Percentiles rank a stretch among this genome's conserved stretches.
These are phyloP conservation scores for Drosophila austrosaltans DNA, from an alignment of 2,888 invertebrate genomes.

Conservation along the genomic window DNA sequence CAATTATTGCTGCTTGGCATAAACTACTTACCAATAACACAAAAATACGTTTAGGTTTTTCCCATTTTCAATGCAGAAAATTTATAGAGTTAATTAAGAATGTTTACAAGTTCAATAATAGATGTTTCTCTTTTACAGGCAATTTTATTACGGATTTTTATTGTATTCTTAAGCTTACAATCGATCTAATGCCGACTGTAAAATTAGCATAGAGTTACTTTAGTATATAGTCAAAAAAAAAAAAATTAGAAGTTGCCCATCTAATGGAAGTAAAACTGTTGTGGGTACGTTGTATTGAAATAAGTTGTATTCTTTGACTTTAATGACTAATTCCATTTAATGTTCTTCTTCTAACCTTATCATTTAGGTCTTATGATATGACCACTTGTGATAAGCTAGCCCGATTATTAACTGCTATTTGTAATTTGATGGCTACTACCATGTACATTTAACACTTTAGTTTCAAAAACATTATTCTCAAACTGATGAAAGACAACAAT, in stretches of 20 bases:
- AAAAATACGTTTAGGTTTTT: constrained; percentile 18
- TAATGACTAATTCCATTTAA: too few relatives aligned
- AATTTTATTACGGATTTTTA: not conserved
- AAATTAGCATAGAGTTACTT: not conserved
- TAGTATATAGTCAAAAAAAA: too few relatives aligned
- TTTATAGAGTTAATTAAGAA: constrained; percentile 17
- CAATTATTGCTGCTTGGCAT: constrained; percentile 22
- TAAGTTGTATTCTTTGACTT: too few relatives aligned
- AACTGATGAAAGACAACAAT: not conserved
- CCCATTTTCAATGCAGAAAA: not conserved
- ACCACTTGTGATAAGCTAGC: not conserved
- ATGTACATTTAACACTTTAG: not conserved
- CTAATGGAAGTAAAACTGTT: too few relatives aligned
- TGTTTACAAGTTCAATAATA: too few relatives aligned
- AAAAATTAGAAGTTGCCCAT: too few relatives aligned
- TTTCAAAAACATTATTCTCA: not conserved
- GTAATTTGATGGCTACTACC: not conserved
- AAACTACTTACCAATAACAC: constrained; percentile 22
- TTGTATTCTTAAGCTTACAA: not conserved
- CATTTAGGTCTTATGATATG: not conserved
- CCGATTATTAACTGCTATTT: not conserved
- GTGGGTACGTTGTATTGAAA: too few relatives aligned
- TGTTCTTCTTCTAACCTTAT: not conserved
- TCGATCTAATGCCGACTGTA: not conserved
- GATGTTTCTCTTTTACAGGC: not conserved